Evolutionary conservation across 2,888 invertebrate species (phyloP), one percentile per base, ranked within the genome.

Genomic region (Dermolepida albohirtum): DNA sequence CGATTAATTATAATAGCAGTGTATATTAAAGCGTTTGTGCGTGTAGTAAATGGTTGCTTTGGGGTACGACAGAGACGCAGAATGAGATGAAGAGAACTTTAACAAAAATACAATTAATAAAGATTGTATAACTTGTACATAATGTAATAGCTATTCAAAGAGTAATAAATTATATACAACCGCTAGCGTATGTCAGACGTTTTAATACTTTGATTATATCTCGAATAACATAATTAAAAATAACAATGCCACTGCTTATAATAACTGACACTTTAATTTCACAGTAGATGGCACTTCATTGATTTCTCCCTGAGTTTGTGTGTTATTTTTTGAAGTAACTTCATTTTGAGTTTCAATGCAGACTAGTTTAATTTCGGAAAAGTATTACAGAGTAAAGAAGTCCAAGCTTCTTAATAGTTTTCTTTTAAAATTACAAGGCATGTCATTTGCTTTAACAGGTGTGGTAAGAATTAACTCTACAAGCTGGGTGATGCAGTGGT

Each of bases 211-310:
- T 64, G 71, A 71, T 71, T 69, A 64, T 71, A 71, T 71, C 71
- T 71, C 59, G 67, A 65, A 69, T 69, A 71, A 71, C 71, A 71
- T 71, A 71, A 71, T 71, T 71, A 71, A 71, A 71, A 69, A 67
- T 63, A 67, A 67, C 67, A 67, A 67, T 63, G 67, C 67, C 67
- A 67, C 67, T 67, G 63, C 63, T 63, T 67, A 64, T 51, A 54
- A 52, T 67, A 67, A 67, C 67, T 67, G 67, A 67, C 67, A 62
- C 67, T 67, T 67, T 67, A 66, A 66, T 66, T 66, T 66, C 66
- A 63, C 67, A 67, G 67, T 67, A 50, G 66, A 66, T 49, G 66
- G 66, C 66, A 57, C 59, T 49, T 43, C 64, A 49, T 40, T 50
- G 57, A 66, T 65, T 52, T 44, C 59, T 12, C 41, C 14, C 34